Percentiles rank a stretch among this genome's conserved stretches.
Evolutionary conservation across 2,888 invertebrate genomes (phyloP).

Genomic region (Clepsis dumicolana): DNA sequence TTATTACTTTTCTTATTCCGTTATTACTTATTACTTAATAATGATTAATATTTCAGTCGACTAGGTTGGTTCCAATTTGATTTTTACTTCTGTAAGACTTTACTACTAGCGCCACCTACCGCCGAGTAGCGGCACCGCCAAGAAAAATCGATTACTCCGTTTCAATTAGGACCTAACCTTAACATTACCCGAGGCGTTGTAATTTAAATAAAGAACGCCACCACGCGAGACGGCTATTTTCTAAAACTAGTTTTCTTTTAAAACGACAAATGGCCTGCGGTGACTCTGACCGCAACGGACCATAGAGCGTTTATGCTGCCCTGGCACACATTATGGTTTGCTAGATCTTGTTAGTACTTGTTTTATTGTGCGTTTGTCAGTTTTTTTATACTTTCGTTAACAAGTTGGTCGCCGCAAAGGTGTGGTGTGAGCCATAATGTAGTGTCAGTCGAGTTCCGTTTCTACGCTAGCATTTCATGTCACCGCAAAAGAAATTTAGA

Average conservation of each 20-base stretch:
- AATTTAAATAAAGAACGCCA: conserved; percentile 60
- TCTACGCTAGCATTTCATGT: conserved; percentile 13
- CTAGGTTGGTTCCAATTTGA: background rate
- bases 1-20: too few relatives aligned
- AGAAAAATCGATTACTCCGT: conserved; percentile 64
- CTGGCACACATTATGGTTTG: conserved; percentile 54
- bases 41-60: background rate
- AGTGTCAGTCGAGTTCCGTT: conserved; percentile 26
- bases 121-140: conserved; percentile 66
- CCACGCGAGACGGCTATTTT: conserved; percentile 46
- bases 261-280: conserved; percentile 58
- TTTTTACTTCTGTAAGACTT: background rate
- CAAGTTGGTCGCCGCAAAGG: conserved; percentile 54
- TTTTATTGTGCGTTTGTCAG: conserved; percentile 64
- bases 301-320: conserved; percentile 49
- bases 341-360: conserved; percentile 68
- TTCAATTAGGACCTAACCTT: conserved; percentile 52
- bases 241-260: conserved; percentile 54
- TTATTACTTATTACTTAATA: background rate
- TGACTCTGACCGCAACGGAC: conserved; percentile 53
- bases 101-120: conserved; percentile 72
- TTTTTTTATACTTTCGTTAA: conserved; percentile 61
- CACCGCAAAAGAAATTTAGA: conserved; percentile 20
- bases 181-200: conserved; percentile 58
- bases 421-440: conserved; percentile 37